Conservation (phyloP, 2,797 vertebrate genomes). For the Brachymystax lenok region DNA sequence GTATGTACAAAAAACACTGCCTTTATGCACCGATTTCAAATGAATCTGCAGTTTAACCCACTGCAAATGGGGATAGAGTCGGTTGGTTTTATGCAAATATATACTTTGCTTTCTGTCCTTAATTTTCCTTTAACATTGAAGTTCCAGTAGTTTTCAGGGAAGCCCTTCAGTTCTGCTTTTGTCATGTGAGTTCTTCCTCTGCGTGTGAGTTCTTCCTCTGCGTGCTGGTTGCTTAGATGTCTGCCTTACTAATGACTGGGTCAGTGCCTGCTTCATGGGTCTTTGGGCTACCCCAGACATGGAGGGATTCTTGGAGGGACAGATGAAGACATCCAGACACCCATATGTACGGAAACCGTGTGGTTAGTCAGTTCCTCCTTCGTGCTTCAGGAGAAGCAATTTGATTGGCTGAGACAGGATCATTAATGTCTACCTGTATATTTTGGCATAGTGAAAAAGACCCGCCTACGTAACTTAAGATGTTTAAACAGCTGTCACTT, state of each 20-base stretch:
- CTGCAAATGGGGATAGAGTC: not conserved
- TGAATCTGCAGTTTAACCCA: slow-evolving; percentile 23
- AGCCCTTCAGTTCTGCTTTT: slow-evolving; percentile 12
- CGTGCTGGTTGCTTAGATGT: slow-evolving; percentile 5
- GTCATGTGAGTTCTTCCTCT: not conserved
- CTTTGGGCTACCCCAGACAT: slow-evolving; percentile 28
- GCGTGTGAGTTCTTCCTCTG: not conserved
- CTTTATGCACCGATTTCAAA: slow-evolving; percentile 36
- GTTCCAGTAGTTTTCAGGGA: slow-evolving; percentile 5
- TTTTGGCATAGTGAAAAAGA: slow-evolving; percentile 51
- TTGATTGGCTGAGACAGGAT: slow-evolving; percentile 28
- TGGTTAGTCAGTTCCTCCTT: slow-evolving; percentile 37
- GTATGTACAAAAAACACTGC: slow-evolving; percentile 14
- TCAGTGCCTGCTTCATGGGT: slow-evolving; percentile 40
- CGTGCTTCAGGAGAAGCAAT: slow-evolving; percentile 18
- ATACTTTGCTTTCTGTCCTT: not conserved
- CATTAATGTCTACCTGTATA: slow-evolving; percentile 51
- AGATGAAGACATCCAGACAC: slow-evolving; percentile 71
- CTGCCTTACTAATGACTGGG: slow-evolving; percentile 23
- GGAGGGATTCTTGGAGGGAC: slow-evolving; percentile 51
- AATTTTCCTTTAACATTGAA: not conserved
- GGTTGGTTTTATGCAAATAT: not conserved
- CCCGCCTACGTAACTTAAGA: slow-evolving; percentile 13
- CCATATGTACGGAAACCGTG: slow-evolving; percentile 48
- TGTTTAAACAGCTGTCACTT: slow-evolving; percentile 13